phyloP scores from a whole-genome alignment of 2,113 vertebrate species.

The Phrynosoma platyrhinos region DNA sequence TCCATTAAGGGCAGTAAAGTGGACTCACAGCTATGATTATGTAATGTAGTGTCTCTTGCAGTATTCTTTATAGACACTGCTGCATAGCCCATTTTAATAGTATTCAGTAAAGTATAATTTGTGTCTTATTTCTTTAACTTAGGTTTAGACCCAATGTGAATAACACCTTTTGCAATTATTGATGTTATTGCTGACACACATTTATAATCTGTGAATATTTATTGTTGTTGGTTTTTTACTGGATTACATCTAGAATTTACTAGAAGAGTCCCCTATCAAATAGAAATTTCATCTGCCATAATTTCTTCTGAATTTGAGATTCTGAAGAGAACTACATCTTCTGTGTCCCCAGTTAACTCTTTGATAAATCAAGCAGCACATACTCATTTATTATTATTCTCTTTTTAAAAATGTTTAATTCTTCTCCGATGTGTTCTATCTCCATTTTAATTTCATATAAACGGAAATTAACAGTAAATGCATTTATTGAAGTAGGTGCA shows the following conservation, averaged over 20 bases:
- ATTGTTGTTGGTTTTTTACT: too few species aligned
- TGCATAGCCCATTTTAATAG: too few species aligned
- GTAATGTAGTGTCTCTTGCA: too few species aligned
- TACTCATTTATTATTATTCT: not conserved
- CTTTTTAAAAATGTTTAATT: not conserved
- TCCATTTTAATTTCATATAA: constrained; percentile 44
- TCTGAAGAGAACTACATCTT: not conserved
- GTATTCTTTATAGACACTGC: too few species aligned
- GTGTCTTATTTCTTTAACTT: too few species aligned
- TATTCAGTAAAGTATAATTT: too few species aligned
- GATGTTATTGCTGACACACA: too few species aligned
- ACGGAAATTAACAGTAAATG: constrained; percentile 21
- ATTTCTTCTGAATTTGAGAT: not conserved
- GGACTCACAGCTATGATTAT: too few species aligned
- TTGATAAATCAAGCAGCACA: not conserved
- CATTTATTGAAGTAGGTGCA: constrained; percentile 41
- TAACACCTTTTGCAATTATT: too few species aligned
- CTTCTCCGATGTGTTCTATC: constrained; percentile 29
- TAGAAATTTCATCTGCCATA: not conserved
- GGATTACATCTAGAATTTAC: not conserved
- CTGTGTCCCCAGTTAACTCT: not conserved
- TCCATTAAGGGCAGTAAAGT: too few species aligned
- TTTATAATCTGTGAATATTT: too few species aligned
- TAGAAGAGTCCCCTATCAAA: not conserved
- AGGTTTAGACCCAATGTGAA: too few species aligned